phyloP scores from a whole-genome alignment of 2,113 vertebrate species.

The Porphyrio hochstetteri region DNA sequence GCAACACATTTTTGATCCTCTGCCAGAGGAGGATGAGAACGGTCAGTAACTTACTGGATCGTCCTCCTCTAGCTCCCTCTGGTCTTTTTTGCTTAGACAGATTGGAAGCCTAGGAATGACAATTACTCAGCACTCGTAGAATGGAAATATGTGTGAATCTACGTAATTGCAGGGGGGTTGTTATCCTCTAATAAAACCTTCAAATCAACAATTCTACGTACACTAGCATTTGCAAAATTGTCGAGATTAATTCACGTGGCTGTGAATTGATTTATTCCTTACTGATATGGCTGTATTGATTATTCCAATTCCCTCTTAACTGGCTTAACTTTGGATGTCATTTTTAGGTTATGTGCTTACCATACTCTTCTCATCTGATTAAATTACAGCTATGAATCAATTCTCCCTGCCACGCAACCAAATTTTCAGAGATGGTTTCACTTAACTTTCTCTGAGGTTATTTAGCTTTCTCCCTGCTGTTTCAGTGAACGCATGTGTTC shows the following conservation, averaged over 20 bases:
- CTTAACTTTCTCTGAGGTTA: slow-evolving; percentile 8
- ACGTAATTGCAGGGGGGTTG: neutral
- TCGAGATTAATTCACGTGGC: neutral
- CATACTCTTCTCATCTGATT: neutral
- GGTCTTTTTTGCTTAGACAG: neutral
- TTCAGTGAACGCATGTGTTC: neutral
- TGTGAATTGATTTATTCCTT: slow-evolving; percentile 37
- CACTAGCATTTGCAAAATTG: neutral
- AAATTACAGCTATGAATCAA: slow-evolving; percentile 29
- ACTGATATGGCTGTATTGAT: slow-evolving; percentile 36
- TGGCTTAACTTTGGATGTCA: slow-evolving; percentile 29
- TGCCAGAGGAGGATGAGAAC: neutral
- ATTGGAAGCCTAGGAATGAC: neutral
- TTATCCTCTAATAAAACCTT: neutral
- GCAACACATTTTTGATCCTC: neutral
- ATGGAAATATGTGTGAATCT: neutral
- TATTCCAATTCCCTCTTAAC: slow-evolving; percentile 33
- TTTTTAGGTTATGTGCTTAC: slow-evolving; percentile 43
- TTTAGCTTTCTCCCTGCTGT: neutral
- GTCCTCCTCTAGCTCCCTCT: neutral
- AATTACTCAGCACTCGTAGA: neutral
- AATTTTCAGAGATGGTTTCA: slow-evolving; percentile 15
- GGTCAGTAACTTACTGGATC: neutral
- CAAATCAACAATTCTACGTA: neutral
- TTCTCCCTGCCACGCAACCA: neutral